phyloP scores from a whole-genome alignment of 2,797 vertebrate genomes.

The Neosalanx taihuensis region DNA sequence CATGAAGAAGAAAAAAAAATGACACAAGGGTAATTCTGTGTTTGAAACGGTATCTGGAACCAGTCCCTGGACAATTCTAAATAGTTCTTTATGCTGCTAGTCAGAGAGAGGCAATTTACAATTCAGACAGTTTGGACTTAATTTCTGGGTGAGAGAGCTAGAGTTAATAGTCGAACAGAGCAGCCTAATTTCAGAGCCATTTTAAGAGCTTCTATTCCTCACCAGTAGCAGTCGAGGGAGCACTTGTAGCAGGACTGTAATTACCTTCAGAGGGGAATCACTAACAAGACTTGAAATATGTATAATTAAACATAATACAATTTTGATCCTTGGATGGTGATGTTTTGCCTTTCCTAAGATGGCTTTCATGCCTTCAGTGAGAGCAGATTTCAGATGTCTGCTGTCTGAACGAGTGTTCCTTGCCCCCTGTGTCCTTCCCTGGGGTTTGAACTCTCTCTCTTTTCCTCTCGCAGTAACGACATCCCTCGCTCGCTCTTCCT shows the following conservation, averaged over 20 bases:
- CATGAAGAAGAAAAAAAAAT: conserved; percentile 49
- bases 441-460: not conserved
- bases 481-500: not conserved
- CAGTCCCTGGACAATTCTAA: conserved; percentile 46
- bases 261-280: conserved; percentile 59
- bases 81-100: conserved; percentile 48
- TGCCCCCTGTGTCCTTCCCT: not conserved
- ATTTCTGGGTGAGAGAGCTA: conserved; percentile 19
- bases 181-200: conserved; percentile 51
- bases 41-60: conserved; percentile 50
- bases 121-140: conserved; percentile 17
- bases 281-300: conserved; percentile 55
- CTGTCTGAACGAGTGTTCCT: not conserved
- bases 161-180: conserved; percentile 12
- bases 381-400: conserved; percentile 18
- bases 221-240: conserved; percentile 30
- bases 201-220: conserved; percentile 48
- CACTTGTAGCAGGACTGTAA: conserved; percentile 48
- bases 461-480: not conserved
- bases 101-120: conserved; percentile 29
- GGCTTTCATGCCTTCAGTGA: conserved; percentile 15
- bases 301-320: conserved; percentile 52
- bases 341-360: conserved; percentile 26
- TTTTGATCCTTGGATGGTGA: conserved; percentile 31
- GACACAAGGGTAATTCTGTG: conserved; percentile 40